phyloP scores from a whole-genome alignment of 2,797 vertebrate species.

The Heterohyrax brucei region DNA sequence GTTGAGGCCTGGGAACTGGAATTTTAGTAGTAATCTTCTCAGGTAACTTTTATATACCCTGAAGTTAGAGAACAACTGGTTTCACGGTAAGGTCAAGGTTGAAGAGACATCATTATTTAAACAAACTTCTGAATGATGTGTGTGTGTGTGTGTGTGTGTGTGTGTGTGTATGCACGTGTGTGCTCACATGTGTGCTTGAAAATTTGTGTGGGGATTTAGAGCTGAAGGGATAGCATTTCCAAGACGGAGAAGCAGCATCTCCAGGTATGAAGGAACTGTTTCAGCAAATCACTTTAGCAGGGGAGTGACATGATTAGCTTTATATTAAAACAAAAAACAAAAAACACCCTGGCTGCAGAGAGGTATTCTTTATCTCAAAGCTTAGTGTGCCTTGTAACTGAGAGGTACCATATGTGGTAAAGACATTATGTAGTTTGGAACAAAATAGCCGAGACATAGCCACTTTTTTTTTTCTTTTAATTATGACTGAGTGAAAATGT shows the following conservation, averaged over 20 bases:
- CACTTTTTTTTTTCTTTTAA: background rate
- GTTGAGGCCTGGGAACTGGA: background rate
- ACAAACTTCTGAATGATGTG: background rate
- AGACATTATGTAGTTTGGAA: background rate
- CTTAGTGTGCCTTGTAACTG: background rate
- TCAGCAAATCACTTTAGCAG: background rate
- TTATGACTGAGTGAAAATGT: too few species aligned
- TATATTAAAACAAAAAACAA: constrained; percentile 17
- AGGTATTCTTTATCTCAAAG: background rate
- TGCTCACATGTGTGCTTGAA: background rate
- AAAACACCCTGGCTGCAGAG: background rate
- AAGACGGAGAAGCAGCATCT: background rate
- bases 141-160: background rate
- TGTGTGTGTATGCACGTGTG: background rate
- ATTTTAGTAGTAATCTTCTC: background rate
- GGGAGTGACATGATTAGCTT: background rate
- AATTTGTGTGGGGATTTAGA: background rate
- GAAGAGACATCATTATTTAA: background rate
- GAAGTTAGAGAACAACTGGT: background rate
- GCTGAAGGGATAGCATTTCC: background rate
- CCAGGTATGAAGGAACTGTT: background rate
- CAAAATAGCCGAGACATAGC: background rate
- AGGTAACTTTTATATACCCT: background rate
- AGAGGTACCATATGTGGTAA: background rate
- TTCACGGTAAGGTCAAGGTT: background rate